These are phyloP conservation scores for Pachypanchax playfairii DNA, from an alignment of 2,113 vertebrate genomes.

Conservation along the genomic window DNA sequence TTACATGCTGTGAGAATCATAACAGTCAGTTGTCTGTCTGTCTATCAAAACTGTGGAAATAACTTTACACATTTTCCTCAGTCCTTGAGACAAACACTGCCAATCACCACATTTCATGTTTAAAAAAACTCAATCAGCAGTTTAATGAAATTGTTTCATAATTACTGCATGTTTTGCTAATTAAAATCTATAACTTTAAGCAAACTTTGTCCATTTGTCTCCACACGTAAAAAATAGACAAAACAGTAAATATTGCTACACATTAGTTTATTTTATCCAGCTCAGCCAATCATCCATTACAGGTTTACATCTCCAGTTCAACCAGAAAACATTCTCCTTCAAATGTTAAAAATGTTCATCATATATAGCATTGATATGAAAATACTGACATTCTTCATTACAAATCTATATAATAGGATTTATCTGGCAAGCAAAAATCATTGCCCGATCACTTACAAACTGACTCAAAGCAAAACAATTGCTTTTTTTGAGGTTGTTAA, in stretches of 20 bases:
- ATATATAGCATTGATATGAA: slow-evolving; percentile 78
- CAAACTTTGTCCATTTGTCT: too few relatives aligned
- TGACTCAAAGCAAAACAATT: slow-evolving; percentile 48
- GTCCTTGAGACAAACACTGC: too few relatives aligned
- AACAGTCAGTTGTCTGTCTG: too few relatives aligned
- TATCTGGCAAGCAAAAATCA: slow-evolving; percentile 71
- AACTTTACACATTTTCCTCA: too few relatives aligned
- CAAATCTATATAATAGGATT: slow-evolving; percentile 82
- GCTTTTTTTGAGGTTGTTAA: slow-evolving; percentile 57
- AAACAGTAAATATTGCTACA: slow-evolving; percentile 55
- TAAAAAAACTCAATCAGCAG: too few relatives aligned
- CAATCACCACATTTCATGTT: too few relatives aligned
- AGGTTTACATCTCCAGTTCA: slow-evolving; percentile 63
- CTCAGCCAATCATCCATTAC: slow-evolving; percentile 71
- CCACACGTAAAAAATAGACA: background rate
- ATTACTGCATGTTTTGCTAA: too few relatives aligned
- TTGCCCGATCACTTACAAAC: slow-evolving; percentile 64
- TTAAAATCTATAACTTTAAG: background rate
- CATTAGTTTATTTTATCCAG: slow-evolving; percentile 82
- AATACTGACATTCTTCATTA: slow-evolving; percentile 84
- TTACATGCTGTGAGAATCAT: too few relatives aligned
- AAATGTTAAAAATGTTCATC: slow-evolving; percentile 78
- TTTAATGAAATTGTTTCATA: too few relatives aligned
- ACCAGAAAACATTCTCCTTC: slow-evolving; percentile 74
- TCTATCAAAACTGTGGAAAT: too few relatives aligned